Evolutionary conservation across 2,888 invertebrate genomes (phyloP), one percentile per base, ranked within the genome.

Genomic region (Aproaerema taeniolella): DNA sequence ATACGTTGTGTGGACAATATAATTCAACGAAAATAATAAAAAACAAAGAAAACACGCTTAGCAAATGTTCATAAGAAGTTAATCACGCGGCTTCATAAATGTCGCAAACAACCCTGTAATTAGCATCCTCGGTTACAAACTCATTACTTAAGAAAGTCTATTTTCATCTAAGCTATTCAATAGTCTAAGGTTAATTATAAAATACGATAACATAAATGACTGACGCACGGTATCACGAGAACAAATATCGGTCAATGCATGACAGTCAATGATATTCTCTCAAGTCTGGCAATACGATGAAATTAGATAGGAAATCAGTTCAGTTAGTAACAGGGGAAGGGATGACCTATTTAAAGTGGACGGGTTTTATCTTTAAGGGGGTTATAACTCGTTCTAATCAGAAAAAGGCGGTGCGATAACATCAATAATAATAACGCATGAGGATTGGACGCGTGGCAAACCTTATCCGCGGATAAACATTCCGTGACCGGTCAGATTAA

Each of bases 141-240:
- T n/a, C n/a, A n/a, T n/a, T n/a, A n/a, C n/a, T 20, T 29, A 29
- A 29, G n/a, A 8, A 14, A 10, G 14, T 25, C 14, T 34, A 34
- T 34, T 15, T 34, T 34, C n/a, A 34, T 13, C 34, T 34, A 24
- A 8, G 20, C 12, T 7, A 20, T 12, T n/a, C n/a, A n/a, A n/a
- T n/a, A 25, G 25, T n/a, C 34, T 8, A 14, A 26, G 24, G 16
- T 25, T 34, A 50, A 47, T 56, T 55, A 50, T 52, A 49, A 48
- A 39, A 42, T 42, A 41, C 20, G 20, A 20, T 20, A 5, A 7
- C 34, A 52, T 52, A 52, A 48, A 49, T 46, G 47, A 64, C 54
- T 76, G 77, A 75, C 76, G 74, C 62, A 60, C 49, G 39, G 38
- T 46, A 72, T 73, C 80, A 80, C 75, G 79, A 61, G 47, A 47